Evolutionary conservation across 2,797 vertebrate species (phyloP), one percentile per base, ranked within the genome.

Genomic region (Galago senegalensis): DNA sequence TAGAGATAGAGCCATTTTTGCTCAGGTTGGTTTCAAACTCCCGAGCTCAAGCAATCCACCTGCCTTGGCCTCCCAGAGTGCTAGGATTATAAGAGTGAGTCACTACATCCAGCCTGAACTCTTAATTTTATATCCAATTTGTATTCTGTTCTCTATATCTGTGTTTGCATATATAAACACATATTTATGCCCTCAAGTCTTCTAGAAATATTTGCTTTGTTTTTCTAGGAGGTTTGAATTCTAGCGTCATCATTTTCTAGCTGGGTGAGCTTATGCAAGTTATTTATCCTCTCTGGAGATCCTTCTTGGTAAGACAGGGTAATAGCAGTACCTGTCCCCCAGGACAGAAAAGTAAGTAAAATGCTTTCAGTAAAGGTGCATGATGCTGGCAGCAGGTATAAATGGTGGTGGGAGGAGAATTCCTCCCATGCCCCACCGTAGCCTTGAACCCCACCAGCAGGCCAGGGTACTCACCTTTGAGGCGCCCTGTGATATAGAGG

Each of bases 401-500:
- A 46, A 20, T 0, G 8, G 18, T 6, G 11, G 20, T 7, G 9
- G 37, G 23, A 27, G 43, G 1, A 2, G 18, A 12, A 21, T 69
- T 18, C 7, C 31, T 18, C 34, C 11, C 21, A 2, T 0, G 0
- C 12, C 56, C 14, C 1, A 4, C 23, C 9, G 7, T 5, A 37
- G 29, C 67, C 95, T 7, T 0, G 2, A 60, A 25, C 31, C 53
- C 67, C 8, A 7, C 58, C 11, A 5, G 43, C 72, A 1, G 18
- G 34, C 14, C 27, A 17, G 85, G 76, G 25, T 13, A 27, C 75
- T 93, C 98, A 99, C 99, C 99, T 99, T 99, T 99, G 96, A 99
- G 99, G 89, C 99, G 98, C 96, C 99, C 99, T 0, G 99, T 99
- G 97, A 99, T 99, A 91, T 99, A 99, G 95, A 99, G 98, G 97